phyloP scores from a whole-genome alignment of 2,797 vertebrate species.

The Pygocentrus nattereri region DNA sequence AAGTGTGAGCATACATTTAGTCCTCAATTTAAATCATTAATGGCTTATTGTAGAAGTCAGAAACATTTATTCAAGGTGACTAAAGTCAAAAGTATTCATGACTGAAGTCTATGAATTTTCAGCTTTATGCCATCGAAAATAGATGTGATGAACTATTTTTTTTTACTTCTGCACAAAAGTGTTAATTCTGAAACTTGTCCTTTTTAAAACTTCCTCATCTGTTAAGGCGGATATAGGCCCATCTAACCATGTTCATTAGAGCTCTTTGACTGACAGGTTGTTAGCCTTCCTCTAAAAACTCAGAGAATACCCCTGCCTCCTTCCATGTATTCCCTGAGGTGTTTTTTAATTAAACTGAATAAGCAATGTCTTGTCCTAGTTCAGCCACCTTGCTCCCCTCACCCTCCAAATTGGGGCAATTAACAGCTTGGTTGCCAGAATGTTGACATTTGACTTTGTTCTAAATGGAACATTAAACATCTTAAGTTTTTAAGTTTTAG shows the following conservation, averaged over 20 bases:
- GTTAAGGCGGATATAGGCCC: too few species aligned
- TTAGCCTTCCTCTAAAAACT: neutral
- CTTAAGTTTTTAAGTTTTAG: slow-evolving; percentile 4
- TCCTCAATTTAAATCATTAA: too few species aligned
- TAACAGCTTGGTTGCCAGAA: slow-evolving; percentile 61
- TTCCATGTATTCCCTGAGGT: slow-evolving; percentile 61
- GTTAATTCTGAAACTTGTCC: too few species aligned
- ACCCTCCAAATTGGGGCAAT: slow-evolving; percentile 65
- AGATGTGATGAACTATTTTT: too few species aligned
- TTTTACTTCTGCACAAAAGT: too few species aligned
- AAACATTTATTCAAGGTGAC: too few species aligned
- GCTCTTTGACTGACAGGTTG: slow-evolving; percentile 10
- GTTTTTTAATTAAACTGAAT: slow-evolving; percentile 65
- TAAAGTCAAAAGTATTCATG: too few species aligned
- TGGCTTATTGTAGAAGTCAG: too few species aligned
- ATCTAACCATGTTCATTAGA: neutral
- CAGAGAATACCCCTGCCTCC: slow-evolving; percentile 59
- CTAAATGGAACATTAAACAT: slow-evolving; percentile 60
- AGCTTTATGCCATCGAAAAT: too few species aligned
- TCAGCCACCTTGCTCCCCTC: slow-evolving; percentile 55
- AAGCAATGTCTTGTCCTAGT: slow-evolving; percentile 46
- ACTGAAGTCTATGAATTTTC: too few species aligned
- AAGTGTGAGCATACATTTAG: too few species aligned
- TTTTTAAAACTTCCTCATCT: too few species aligned
- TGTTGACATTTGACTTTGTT: slow-evolving; percentile 68